Percentiles rank a stretch among this genome's conserved stretches.
Evolutionary conservation across 2,797 vertebrate genomes (phyloP).

Genomic region (Liasis olivaceus): DNA sequence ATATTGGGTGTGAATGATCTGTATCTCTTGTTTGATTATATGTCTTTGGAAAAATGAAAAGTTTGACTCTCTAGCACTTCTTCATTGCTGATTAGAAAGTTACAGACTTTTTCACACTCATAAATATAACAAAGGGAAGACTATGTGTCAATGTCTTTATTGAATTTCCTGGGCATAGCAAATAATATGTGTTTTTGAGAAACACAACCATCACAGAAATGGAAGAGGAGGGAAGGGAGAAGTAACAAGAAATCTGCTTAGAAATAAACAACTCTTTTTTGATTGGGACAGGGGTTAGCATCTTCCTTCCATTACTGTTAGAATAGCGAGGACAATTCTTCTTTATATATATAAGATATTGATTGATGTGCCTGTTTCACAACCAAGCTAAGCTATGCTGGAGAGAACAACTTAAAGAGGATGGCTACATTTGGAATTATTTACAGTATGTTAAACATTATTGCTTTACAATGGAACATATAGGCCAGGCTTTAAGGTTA

Average conservation of each 20-base stretch:
- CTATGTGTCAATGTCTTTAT: conserved; percentile 56
- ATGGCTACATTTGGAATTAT: neutral
- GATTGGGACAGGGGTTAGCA: neutral
- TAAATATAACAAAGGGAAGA: conserved; percentile 56
- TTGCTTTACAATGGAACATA: neutral
- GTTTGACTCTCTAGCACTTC: conserved; percentile 50
- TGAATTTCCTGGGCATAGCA: conserved; percentile 60
- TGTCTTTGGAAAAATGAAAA: conserved; percentile 56
- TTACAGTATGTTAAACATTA: neutral
- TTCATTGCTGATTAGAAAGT: conserved; percentile 51
- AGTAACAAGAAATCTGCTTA: conserved; percentile 42
- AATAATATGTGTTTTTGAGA: conserved; percentile 56
- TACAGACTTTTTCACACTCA: conserved; percentile 55
- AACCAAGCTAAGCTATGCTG: neutral
- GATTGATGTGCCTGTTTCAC: neutral
- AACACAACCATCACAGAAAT: conserved; percentile 50
- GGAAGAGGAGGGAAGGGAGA: conserved; percentile 22
- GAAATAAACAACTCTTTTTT: neutral
- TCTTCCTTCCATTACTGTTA: neutral
- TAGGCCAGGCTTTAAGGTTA: neutral
- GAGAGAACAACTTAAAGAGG: neutral
- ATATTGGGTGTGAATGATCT: conserved; percentile 43
- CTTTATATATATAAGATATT: neutral
- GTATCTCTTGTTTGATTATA: conserved; percentile 48
- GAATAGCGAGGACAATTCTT: neutral